A percentile compares a stretch with the other conserved stretches of the same genome.
These are phyloP conservation scores for Archilochus colubris DNA, from an alignment of 2,113 vertebrate species.

Conservation along the genomic window DNA sequence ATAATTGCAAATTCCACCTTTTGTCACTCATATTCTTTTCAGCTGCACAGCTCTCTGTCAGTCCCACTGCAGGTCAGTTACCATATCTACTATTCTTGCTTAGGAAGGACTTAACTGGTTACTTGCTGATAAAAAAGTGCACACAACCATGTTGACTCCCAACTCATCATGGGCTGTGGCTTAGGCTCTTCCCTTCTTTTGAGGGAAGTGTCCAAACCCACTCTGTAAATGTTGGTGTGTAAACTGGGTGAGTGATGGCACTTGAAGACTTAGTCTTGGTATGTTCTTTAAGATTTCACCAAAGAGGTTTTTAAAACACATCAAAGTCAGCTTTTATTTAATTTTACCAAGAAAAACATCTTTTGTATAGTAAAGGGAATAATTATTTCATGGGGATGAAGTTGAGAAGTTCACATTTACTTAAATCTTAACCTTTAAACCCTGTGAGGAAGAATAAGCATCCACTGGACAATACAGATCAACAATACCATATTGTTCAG, in stretches of 20 bases:
- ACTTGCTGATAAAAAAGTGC: not conserved
- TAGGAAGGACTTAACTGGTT: not conserved
- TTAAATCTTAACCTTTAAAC: constrained; percentile 14
- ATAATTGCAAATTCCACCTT: not conserved
- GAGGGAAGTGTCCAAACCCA: not conserved
- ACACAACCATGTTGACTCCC: not conserved
- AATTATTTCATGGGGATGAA: not conserved
- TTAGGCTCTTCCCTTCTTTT: not conserved
- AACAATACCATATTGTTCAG: not conserved
- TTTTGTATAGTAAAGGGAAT: not conserved
- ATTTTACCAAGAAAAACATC: not conserved
- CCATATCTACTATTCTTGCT: not conserved
- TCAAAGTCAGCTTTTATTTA: accelerated
- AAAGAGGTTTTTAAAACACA: not conserved
- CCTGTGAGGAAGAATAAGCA: not conserved
- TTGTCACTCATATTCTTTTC: not conserved
- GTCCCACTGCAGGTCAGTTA: not conserved
- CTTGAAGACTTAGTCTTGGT: not conserved
- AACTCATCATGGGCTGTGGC: accelerated
- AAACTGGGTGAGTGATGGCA: not conserved
- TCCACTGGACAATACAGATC: not conserved
- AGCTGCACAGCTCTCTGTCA: not conserved
- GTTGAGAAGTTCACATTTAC: not conserved
- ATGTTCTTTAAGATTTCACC: not conserved
- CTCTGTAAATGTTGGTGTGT: not conserved